Evolutionary conservation across 2,888 invertebrate genomes (phyloP).

Genomic region (Caenorhabditis uteleia): DNA sequence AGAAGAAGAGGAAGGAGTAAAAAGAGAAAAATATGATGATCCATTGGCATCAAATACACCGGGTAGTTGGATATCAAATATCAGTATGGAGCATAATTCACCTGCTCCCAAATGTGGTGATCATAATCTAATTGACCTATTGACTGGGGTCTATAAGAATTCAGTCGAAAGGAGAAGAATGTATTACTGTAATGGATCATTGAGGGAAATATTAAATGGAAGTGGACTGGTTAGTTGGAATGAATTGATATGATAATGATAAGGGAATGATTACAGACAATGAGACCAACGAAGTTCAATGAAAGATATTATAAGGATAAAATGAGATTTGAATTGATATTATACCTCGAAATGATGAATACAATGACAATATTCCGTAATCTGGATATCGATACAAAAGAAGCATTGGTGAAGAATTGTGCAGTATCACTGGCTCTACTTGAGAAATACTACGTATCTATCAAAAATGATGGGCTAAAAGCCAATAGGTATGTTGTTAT

Average conservation of each 20-base stretch:
- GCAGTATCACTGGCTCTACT: slow-evolving; percentile 51
- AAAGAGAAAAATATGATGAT: slow-evolving; percentile 14
- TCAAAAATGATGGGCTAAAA: slow-evolving; percentile 44
- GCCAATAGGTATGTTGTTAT: slow-evolving; percentile 37
- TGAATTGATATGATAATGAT: not conserved
- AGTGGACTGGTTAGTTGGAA: slow-evolving; percentile 35
- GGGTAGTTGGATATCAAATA: slow-evolving; percentile 30
- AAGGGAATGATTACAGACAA: slow-evolving; percentile 29
- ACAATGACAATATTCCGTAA: slow-evolving; percentile 20
- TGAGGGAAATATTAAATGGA: slow-evolving; percentile 56
- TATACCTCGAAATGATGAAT: slow-evolving; percentile 37
- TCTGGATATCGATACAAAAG: slow-evolving; percentile 26
- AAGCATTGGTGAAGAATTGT: slow-evolving; percentile 49
- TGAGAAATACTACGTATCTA: slow-evolving; percentile 60
- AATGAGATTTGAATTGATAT: slow-evolving; percentile 37
- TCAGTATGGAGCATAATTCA: slow-evolving; percentile 8
- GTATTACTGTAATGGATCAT: slow-evolving; percentile 51
- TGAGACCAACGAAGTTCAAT: slow-evolving; percentile 35
- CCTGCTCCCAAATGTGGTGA: too few relatives aligned
- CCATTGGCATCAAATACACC: slow-evolving; percentile 29
- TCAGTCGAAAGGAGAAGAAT: slow-evolving; percentile 55
- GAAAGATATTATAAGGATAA: slow-evolving; percentile 42
- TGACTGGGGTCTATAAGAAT: slow-evolving; percentile 29
- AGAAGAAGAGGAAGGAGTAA: slow-evolving; percentile 28
- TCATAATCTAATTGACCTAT: slow-evolving; percentile 39